phyloP scores from a whole-genome alignment of 2,888 invertebrate genomes.

The Phania funesta region DNA sequence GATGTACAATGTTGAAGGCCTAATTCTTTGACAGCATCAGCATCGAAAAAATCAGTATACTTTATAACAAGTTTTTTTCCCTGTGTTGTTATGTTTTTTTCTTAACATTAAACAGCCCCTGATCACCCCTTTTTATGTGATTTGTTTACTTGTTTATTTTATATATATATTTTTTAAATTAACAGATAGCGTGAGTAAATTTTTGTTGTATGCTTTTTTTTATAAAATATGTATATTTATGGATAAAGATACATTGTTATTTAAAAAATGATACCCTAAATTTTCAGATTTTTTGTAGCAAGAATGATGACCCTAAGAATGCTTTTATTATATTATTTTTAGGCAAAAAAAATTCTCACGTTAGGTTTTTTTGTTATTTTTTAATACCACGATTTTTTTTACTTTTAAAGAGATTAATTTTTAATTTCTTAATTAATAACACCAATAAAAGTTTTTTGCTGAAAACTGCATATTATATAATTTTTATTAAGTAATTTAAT shows the following conservation, averaged over 20 bases:
- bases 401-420: too few species aligned
- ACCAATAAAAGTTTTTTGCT: too few species aligned
- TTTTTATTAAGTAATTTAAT: too few species aligned
- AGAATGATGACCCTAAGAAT: conserved; percentile 24
- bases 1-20: background rate
- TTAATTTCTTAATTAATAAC: too few species aligned
- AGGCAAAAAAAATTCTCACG: conserved; percentile 42
- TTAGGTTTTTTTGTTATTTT: too few species aligned
- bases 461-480: too few species aligned
- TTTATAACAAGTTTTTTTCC: background rate
- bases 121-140: conserved; percentile 57
- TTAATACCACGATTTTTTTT: background rate
- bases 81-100: background rate
- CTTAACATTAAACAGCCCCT: conserved; percentile 26
- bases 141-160: conserved; percentile 4
- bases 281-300: background rate
- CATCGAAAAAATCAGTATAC: background rate
- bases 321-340: background rate
- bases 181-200: conserved; percentile 58
- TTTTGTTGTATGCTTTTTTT: background rate
- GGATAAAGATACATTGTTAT: background rate
- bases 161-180: background rate
- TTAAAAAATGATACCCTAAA: background rate
- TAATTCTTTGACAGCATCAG: background rate
- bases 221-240: background rate